These are phyloP conservation scores for Octopus bimaculoides DNA, from an alignment of 1,140 invertebrate species.

Conservation along the genomic window DNA sequence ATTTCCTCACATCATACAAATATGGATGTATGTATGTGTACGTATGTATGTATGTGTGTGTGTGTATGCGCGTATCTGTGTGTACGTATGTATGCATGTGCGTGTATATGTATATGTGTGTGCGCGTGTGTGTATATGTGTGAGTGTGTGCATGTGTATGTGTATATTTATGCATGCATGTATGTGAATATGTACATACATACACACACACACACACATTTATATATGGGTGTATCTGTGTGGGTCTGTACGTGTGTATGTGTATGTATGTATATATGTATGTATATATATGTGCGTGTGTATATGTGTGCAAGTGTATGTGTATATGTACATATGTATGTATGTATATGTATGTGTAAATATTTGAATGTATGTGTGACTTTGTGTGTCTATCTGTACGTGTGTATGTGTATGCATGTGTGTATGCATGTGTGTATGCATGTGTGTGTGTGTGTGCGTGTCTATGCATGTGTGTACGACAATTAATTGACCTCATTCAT, in stretches of 20 bases:
- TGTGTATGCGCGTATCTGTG: neutral
- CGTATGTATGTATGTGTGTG: neutral
- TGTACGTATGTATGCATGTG: neutral
- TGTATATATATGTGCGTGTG: neutral
- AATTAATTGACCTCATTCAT: too few species aligned
- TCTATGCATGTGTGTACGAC: neutral
- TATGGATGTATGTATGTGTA: neutral
- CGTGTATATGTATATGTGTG: neutral
- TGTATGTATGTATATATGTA: neutral
- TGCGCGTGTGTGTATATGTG: neutral
- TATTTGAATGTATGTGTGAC: neutral
- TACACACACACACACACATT: neutral
- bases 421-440: neutral
- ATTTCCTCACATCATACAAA: neutral
- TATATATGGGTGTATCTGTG: neutral
- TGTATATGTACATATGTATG: neutral
- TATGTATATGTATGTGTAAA: neutral
- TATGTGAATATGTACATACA: neutral
- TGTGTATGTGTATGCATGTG: neutral
- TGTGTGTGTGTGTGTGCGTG: neutral
- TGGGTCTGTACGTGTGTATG: neutral
- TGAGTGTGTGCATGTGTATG: neutral
- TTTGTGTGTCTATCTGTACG: neutral
- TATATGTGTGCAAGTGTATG: neutral
- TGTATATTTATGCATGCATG: neutral